Evolutionary conservation across 1,140 invertebrate species (phyloP), one percentile per base, ranked within the genome.

Genomic region (Leptoteleia sp.): DNA sequence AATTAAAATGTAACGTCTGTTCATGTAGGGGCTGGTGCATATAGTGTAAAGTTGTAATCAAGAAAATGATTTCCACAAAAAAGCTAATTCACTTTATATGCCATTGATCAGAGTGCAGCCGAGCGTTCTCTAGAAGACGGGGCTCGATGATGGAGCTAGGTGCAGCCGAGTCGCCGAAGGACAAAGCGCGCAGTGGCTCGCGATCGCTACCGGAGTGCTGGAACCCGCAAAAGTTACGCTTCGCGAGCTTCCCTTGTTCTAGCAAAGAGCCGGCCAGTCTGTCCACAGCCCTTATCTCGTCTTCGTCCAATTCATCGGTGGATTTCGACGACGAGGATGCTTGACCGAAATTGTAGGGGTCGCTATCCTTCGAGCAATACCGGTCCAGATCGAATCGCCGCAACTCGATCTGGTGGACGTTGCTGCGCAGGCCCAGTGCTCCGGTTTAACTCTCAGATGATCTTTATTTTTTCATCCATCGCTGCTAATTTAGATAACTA

Each of bases 121-220:
- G 59, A 73, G 31, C 55, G 40, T 40, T 83, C 43, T 6, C 65
- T 7, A 83, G 80, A 38, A 77, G 90, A 62, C 77, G 87, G 1
- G 89, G 89, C 25, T 90, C 89, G 29, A 88, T 91, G 85, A 87
- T 90, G 83, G 89, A 90, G 25, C 73, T 90, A 4, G 83, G 85
- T 15, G 80, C 73, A 4, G 76, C 75, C n/a, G 87, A 89, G 15
- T 75, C 82, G 17, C 82, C 83, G 40, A 86, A 89, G 68, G 88
- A 85, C 27, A 83, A 84, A n/a, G 31, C 71, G 3, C 78, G 76
- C 15, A 81, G 82, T 38, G 86, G 83, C 6, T 86, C 87, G 9
- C 84, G 87, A 16, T 88, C 87, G n/a, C 80, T 88, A n/a, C 87
- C 87, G 13, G 87, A 89, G 17, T 88, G 83, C 37, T 86, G 87